A percentile compares a stretch with the other conserved stretches of the same genome.
Conservation (phyloP, 1,140 invertebrate genomes). For the Trachelipus rathkii region DNA sequence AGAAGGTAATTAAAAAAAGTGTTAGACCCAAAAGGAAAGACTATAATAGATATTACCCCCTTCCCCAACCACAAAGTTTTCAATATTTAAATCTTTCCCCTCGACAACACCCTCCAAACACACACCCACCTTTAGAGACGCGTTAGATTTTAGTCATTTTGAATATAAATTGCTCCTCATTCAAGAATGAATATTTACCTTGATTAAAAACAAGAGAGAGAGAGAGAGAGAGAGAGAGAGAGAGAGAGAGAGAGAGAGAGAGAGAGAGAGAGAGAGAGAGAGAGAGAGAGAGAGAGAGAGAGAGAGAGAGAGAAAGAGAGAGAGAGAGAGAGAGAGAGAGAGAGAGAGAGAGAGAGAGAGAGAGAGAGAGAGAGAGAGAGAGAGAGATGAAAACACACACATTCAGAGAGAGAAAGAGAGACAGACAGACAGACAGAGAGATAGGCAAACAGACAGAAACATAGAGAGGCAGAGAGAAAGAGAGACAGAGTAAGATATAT, state of each 20-base stretch:
- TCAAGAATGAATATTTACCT: not conserved
- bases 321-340: not conserved
- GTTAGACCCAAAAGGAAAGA: too few species aligned
- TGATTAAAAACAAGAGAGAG: too few species aligned
- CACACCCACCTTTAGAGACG: too few species aligned
- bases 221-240: too few species aligned
- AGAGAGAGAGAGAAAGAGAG: not conserved
- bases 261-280: constrained; percentile 10
- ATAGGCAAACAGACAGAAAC: not conserved
- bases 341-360: not conserved
- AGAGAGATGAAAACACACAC: not conserved
- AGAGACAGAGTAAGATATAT: not conserved
- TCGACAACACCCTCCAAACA: too few species aligned
- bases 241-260: not conserved
- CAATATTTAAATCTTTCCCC: too few species aligned
- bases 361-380: not conserved
- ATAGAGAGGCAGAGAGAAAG: not conserved
- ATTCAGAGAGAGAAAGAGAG: not conserved
- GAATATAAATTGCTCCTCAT: too few species aligned
- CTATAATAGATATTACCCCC: too few species aligned
- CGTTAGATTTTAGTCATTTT: too few species aligned
- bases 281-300: not conserved
- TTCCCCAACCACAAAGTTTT: too few species aligned
- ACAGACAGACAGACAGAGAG: constrained; percentile 1
- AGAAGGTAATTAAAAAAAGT: too few species aligned